Base-by-base conservation (phyloP, 2,797 vertebrate species). In the Typhlichthys eigenmanni region DNA sequence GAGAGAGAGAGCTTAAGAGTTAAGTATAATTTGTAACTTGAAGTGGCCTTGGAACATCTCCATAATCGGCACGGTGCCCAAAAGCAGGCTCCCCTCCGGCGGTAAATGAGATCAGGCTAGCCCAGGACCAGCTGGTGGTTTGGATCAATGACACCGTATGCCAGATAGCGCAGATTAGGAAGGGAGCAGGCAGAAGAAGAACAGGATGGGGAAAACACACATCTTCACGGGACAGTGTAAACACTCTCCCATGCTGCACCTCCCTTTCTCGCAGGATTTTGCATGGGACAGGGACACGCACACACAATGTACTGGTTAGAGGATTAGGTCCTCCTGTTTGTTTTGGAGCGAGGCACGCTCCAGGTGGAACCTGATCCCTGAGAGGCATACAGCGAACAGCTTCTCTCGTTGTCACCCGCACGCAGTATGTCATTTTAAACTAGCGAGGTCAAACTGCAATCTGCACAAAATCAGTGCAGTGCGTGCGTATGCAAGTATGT, bases 51-150 rank as follows among this genome's bases (percentile, higher is more conserved):
- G 84, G 85, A 87, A 71, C 72, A 60, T 80, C 83, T 81, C 83
- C 83, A 81, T 84, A 85, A 89, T 87, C 80, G 87, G 81, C 83
- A 38, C 79, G 76, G 81, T 81, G 83, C 79, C 80, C 82, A 79
- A 75, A 75, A 65, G 86, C 80, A 78, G 72, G 81, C 76, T 82
- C 73, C 72, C 75, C 88, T 80, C 71, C 71, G 80, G 82, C 79
- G 79, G 73, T 85, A 87, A 90, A 92, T 90, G 80, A 89, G 87
- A 91, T 89, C 83, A 89, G 86, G 76, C 75, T 71, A 43, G 81
- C 75, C 82, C 69, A 48, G 75, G 85, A 88, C 82, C 92, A 93
- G 90, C 91, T 92, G 92, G 89, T 88, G 78, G 80, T 76, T 82
- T 73, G 70, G 79, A 91, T 92, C 87, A 84, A 72, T 90, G 86